These are phyloP conservation scores for Tamandua tetradactyla DNA, from an alignment of 2,797 vertebrate species.

Conservation along the genomic window DNA sequence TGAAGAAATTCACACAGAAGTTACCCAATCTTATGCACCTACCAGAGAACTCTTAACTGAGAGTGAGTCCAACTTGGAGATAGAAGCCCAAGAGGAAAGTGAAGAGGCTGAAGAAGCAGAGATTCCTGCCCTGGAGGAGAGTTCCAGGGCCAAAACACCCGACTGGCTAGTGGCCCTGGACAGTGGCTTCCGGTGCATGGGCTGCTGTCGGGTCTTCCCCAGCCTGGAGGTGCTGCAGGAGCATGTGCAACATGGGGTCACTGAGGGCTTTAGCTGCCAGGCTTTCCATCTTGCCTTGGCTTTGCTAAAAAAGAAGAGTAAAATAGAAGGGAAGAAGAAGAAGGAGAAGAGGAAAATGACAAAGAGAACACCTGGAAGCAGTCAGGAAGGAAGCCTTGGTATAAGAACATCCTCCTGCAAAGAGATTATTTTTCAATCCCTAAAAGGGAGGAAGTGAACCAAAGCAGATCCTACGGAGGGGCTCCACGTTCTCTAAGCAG, in stretches of 20 bases:
- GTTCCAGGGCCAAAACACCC: not conserved
- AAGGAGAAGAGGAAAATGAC: not conserved
- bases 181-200: not conserved
- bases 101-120: not conserved
- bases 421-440: not conserved
- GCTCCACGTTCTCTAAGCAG: not conserved
- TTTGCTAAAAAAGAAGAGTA: not conserved
- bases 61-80: not conserved
- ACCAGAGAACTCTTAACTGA: not conserved
- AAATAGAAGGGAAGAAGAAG: not conserved
- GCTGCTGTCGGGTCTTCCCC: constrained; percentile 18
- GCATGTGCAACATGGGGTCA: not conserved
- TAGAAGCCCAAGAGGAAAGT: not conserved
- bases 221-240: not conserved
- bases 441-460: not conserved
- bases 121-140: not conserved
- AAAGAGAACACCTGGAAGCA: not conserved
- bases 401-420: not conserved
- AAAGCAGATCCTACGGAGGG: not conserved
- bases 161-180: not conserved
- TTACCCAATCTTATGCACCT: fast-evolving
- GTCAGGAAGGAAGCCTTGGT: not conserved
- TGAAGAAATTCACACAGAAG: not conserved
- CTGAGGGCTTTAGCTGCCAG: constrained; percentile 5
- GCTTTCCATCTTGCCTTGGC: not conserved